Evolutionary conservation across 2,113 vertebrate species (phyloP).

Genomic region (Puntigrus tetrazona): DNA sequence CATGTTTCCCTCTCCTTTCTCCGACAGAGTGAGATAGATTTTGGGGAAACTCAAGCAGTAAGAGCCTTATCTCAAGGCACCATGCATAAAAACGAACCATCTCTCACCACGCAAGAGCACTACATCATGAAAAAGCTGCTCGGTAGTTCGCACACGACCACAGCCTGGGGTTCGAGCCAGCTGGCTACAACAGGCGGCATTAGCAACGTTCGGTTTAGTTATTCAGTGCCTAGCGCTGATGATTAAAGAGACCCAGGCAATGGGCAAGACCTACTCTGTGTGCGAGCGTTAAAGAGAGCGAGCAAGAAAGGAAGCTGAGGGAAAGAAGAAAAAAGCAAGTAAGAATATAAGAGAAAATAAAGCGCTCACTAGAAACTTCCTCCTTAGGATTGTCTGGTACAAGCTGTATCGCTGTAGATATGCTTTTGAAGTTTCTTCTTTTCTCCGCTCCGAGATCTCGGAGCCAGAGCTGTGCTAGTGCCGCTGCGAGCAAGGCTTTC

Average conservation of each 20-base stretch:
- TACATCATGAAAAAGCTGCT: constrained; percentile 29
- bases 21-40: constrained; percentile 5
- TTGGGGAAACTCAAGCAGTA: constrained; percentile 17
- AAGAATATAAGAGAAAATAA: constrained; percentile 16
- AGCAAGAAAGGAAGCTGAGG: neutral
- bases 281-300: neutral
- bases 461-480: constrained; percentile 30
- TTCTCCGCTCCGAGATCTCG: constrained; percentile 15
- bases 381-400: constrained; percentile 10
- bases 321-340: neutral
- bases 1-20: neutral
- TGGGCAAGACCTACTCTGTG: constrained; percentile 10
- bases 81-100: constrained; percentile 28
- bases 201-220: constrained; percentile 24
- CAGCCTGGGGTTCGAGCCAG: constrained; percentile 36
- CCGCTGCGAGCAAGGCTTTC: constrained; percentile 10
- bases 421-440: constrained; percentile 41
- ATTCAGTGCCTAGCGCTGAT: constrained; percentile 21
- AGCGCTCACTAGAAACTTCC: constrained; percentile 21
- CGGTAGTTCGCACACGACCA: constrained; percentile 20
- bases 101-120: constrained; percentile 18
- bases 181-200: constrained; percentile 22
- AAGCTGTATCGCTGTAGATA: constrained; percentile 25
- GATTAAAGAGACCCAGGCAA: constrained; percentile 34
- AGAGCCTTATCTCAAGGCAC: constrained; percentile 21